Conservation (phyloP, 2,888 invertebrate genomes). For the Scaptomyza caliginosa region DNA sequence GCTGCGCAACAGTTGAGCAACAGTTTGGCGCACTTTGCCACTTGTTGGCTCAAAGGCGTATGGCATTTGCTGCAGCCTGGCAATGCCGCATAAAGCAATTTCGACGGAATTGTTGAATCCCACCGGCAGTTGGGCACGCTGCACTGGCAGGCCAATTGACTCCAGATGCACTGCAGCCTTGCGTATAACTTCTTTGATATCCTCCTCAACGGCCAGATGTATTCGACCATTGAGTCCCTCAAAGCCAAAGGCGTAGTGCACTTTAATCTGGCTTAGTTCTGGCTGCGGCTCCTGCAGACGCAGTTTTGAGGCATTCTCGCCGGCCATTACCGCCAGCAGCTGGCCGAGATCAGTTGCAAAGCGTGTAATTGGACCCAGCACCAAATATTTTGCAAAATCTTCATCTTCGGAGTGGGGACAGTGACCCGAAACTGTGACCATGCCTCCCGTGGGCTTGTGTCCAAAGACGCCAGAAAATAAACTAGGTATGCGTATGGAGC, state of each 20-base stretch:
- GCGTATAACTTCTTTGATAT: constrained; percentile 64
- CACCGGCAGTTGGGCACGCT: constrained; percentile 37
- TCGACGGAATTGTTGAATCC: constrained; percentile 65
- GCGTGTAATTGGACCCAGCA: constrained; percentile 91
- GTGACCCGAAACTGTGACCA: constrained; percentile 86
- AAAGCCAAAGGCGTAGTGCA: constrained; percentile 77
- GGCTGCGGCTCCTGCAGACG: constrained; percentile 86
- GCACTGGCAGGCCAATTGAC: constrained; percentile 51
- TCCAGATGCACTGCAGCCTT: constrained; percentile 68
- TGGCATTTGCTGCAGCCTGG: constrained; percentile 52
- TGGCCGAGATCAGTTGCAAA: constrained; percentile 90
- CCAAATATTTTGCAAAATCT: constrained; percentile 85
- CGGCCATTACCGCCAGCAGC: constrained; percentile 87
- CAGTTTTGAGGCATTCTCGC: constrained; percentile 83
- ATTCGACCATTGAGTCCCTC: constrained; percentile 59
- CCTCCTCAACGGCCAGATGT: constrained; percentile 60
- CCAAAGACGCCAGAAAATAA: constrained; percentile 94
- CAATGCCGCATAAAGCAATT: constrained; percentile 60
- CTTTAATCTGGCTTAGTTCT: constrained; percentile 84
- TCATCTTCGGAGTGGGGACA: constrained; percentile 85
- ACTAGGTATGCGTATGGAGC: constrained; percentile 94
- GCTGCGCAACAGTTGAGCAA: constrained; percentile 52
- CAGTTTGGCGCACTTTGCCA: constrained; percentile 12
- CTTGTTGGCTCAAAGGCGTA: constrained; percentile 23
- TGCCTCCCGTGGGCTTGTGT: constrained; percentile 92